Base-by-base conservation (phyloP, 2,797 vertebrate species). In the Rhinophrynus dorsalis region DNA sequence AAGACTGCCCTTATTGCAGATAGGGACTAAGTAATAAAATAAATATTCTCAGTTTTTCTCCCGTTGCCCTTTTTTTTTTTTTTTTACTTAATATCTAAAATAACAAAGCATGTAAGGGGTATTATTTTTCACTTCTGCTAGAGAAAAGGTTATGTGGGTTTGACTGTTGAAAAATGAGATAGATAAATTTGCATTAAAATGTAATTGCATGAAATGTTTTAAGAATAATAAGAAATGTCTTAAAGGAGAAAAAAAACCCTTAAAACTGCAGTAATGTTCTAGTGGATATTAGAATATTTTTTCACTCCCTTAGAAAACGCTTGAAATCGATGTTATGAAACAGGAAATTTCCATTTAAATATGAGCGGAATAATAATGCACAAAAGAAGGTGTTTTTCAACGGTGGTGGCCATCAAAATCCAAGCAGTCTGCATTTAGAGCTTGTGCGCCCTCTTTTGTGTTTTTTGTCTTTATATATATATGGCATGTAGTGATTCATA, bases 141-240 rank as follows among this genome's bases (percentile, higher is more conserved):
- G 44, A 40, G 37, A 67, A 73, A 73, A 73, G 70, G 70, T 73
- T 73, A 73, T 67, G 38, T 67, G 62, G 62, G 55, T 66, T 73
- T 73, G 62, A 73, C 70, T 67, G 56, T 24, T 60, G 55, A 67
- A 67, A 67, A 73, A 66, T 66, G 37, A 73, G 70, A 73, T 45
- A 73, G 45, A 66, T 66, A 73, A 60, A 73, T 73, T 73, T 59
- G 62, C 55, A 73, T 73, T 67, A 73, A 67, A 73, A 73, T 73
- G 70, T 60, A 67, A 73, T 67, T 66, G 62, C 33, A 26, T 42
- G 37, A 66, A 55, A 60, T 66, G 62, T 60, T 73, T 73, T 66
- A 66, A 38, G 47, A 66, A 73, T 66, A 72, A 72, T 66, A 73
- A 66, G 52, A 60, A 57, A 58, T 45, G 45, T 66, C 50, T 72